phyloP scores from a whole-genome alignment of 2,888 invertebrate genomes.

The Lithosia quadra region DNA sequence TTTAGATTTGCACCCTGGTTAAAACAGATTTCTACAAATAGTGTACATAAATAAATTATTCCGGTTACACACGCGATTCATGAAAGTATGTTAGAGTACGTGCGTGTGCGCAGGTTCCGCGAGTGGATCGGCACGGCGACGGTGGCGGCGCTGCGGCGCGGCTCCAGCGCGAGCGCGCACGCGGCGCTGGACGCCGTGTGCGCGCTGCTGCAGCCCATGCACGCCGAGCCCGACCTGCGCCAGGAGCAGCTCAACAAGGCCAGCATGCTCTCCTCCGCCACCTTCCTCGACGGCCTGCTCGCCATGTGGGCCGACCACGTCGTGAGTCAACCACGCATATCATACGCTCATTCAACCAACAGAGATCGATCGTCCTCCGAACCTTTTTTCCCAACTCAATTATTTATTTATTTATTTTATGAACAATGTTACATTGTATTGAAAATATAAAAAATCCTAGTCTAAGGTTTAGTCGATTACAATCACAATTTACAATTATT shows the following conservation, averaged over 20 bases:
- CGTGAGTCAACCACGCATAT: constrained; percentile 86
- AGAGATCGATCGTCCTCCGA: too few relatives aligned
- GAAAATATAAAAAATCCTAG: too few relatives aligned
- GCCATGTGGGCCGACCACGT: constrained; percentile 98
- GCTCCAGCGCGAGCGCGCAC: constrained; percentile 96
- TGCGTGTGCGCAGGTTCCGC: constrained; percentile 90
- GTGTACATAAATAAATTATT: too few relatives aligned
- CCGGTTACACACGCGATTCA: too few relatives aligned
- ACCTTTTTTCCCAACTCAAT: too few relatives aligned
- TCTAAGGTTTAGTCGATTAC: too few relatives aligned
- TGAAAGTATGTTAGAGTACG: too few relatives aligned
- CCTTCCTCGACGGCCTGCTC: constrained; percentile 96
- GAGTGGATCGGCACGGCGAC: constrained; percentile 98
- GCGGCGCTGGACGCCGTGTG: constrained; percentile 99
- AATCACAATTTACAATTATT: too few relatives aligned
- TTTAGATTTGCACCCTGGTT: too few relatives aligned
- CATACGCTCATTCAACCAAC: not conserved
- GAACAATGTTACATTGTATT: too few relatives aligned
- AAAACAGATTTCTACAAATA: too few relatives aligned
- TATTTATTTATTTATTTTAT: too few relatives aligned
- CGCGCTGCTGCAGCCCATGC: constrained; percentile 99
- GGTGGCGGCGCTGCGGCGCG: constrained; percentile 94
- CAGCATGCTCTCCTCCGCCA: constrained; percentile 95
- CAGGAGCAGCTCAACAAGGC: constrained; percentile 99
- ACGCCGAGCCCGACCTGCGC: constrained; percentile 97